Base-by-base conservation (phyloP, 2,888 invertebrate genomes). In the Chymomyza fuscimana region DNA sequence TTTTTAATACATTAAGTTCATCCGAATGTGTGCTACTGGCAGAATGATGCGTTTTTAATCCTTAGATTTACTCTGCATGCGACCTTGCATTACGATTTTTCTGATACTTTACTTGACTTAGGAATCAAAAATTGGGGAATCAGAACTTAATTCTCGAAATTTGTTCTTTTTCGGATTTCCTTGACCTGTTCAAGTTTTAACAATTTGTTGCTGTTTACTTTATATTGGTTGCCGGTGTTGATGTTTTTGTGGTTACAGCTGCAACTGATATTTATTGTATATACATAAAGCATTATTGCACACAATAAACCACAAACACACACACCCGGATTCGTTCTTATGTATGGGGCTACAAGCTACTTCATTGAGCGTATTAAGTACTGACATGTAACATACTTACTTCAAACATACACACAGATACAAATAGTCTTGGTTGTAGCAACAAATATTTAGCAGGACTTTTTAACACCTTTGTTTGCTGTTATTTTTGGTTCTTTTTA, bases 191-290 rank as follows among this genome's bases (percentile, higher is more conserved):
- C 7, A 32, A 32, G 6, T 4, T 32, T 1, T 5, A 32, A 9
- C 2, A 32, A 32, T 32, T 32, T 32, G 5, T 32, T 32, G 32
- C 7, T 5, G 32, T 32, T 46, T 62, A 12, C 4, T 25, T 46
- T 46, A 22, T 46, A 15, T 19, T 16, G 54, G 54, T n/a, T 16
- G 60, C 19, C 54, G 64, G 16, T 54, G 52, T 54, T 54, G 52
- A 40, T 60, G 60, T 29, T 60, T 2, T 32, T 60, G 9, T 9
- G 32, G 36, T 29, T 15, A 6, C 16, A 32, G 19, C 15, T n/a
- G 15, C 61, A 19, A 61, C 16, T 60, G n/a, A 29, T 40, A 19
- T 36, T 32, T 29, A 10, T 60, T 60, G n/a, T 40, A 40, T 12
- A 46, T 46, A 46, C 12, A 32, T n/a, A 61, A 9, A 29, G 16